Base-by-base conservation (phyloP, 2,113 vertebrate species). In the Propithecus coquereli region DNA sequence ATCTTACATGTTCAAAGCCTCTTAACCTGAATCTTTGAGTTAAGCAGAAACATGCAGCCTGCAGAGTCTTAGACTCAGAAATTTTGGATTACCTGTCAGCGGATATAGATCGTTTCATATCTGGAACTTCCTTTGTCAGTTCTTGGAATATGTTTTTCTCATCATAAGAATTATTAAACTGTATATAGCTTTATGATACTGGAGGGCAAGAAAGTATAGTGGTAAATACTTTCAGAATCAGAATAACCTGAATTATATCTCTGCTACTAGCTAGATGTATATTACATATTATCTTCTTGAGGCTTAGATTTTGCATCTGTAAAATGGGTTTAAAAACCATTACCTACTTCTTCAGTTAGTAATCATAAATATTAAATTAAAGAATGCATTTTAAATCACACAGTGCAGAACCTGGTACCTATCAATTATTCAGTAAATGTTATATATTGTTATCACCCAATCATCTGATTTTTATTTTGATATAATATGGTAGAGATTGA, bases 391-490 rank as follows among this genome's bases (percentile, higher is more conserved):
- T 52, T 43, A 66, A 94, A 86, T 47, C 10, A 63, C 27, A 68
- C 27, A 79, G 22, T 43, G 87, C 0, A 85, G 20, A 87, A 80
- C 6, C 30, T 77, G 11, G 1, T 1, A 77, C 2, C 2, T 59
- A 45, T 73, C 91, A 86, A 84, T 94, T 92, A 87, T 3, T 57
- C 14, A 85, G 7, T 71, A 94, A 81, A 57, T 57, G 8, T 59
- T 73, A 66, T 37, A 12, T 65, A 52, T 4, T 63, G 27, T 54
- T 27, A 63, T 34, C 40, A 68, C 9, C 6, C 40, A 61, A 71
- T 96, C 70, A 79, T 40, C 27, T 83, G 4, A 91, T 91, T 85
- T 77, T 97, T 80, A 85, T 79, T 52, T 50, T 43, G 61, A 80
- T 14, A 70, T 57, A 30, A 59, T 40, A 45, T 23, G 2, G 12